phyloP scores from a whole-genome alignment of 2,113 vertebrate genomes.

The Rana temporaria region DNA sequence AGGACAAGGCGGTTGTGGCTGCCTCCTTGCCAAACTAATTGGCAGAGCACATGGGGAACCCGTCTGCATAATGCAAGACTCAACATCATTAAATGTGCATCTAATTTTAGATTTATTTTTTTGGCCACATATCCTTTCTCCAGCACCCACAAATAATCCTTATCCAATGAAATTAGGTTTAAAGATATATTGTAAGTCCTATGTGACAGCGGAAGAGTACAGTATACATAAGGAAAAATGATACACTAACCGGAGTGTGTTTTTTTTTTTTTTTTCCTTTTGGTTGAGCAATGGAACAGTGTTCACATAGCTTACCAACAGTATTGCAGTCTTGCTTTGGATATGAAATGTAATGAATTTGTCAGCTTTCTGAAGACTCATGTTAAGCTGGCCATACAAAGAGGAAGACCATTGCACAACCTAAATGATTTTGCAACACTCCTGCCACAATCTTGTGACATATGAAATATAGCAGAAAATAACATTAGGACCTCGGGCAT shows the following conservation, averaged over 20 bases:
- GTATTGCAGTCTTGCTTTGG: background rate
- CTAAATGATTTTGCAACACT: too few relatives aligned
- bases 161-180: conserved; percentile 18
- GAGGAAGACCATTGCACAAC: too few relatives aligned
- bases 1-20: background rate
- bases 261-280: conserved; percentile 1
- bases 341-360: background rate
- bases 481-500: too few relatives aligned
- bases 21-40: conserved; percentile 42
- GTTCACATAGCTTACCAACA: background rate
- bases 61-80: conserved; percentile 17
- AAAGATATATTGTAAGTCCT: conserved; percentile 19
- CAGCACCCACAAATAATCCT: conserved; percentile 21
- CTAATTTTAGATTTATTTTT: conserved; percentile 47
- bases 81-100: conserved; percentile 58
- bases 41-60: conserved; percentile 29
- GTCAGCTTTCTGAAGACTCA: too few relatives aligned
- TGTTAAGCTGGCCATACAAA: too few relatives aligned
- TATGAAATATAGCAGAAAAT: too few relatives aligned
- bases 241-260: conserved; percentile 12
- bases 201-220: conserved; percentile 5
- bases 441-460: too few relatives aligned
- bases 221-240: background rate
- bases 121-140: conserved; percentile 24
- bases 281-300: background rate